A percentile compares a stretch with the other conserved stretches of the same genome.
Evolutionary conservation across 2,888 invertebrate species (phyloP).

Genomic region (Luperina testacea): DNA sequence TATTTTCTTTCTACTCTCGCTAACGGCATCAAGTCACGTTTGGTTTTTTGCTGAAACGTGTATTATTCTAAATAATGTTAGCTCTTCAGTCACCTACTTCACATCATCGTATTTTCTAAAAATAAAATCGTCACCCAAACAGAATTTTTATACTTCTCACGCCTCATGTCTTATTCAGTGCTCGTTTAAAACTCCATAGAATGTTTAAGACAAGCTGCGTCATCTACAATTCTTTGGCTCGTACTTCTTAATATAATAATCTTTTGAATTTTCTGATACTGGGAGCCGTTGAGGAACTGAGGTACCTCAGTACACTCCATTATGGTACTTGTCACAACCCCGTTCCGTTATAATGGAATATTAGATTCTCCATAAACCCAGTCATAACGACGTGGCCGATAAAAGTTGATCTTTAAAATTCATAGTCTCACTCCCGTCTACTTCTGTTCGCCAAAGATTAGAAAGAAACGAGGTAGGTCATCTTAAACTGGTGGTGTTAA

Average conservation of each 20-base stretch:
- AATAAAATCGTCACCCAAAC: constrained; percentile 53
- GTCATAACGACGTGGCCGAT: constrained; percentile 76
- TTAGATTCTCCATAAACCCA: constrained; percentile 84
- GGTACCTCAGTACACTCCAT: constrained; percentile 74
- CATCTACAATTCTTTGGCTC: constrained; percentile 63
- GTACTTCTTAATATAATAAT: constrained; percentile 68
- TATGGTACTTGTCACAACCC: constrained; percentile 78
- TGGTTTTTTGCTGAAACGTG: constrained; percentile 30
- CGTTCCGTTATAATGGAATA: constrained; percentile 84
- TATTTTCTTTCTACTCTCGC: constrained; percentile 18
- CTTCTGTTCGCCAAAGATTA: constrained; percentile 42
- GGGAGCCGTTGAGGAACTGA: constrained; percentile 69
- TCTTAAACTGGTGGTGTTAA: constrained; percentile 68
- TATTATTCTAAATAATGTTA: constrained; percentile 39
- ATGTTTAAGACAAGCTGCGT: constrained; percentile 68
- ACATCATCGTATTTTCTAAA: constrained; percentile 37
- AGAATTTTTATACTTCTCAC: constrained; percentile 58
- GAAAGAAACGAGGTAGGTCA: constrained; percentile 66
- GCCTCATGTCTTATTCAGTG: constrained; percentile 72
- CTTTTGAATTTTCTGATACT: constrained; percentile 63
- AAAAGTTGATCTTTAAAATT: constrained; percentile 79
- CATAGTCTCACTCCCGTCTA: constrained; percentile 50
- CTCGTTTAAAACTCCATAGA: constrained; percentile 65
- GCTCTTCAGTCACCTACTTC: constrained; percentile 26
- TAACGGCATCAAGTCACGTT: constrained; percentile 37